Conservation (phyloP, 2,797 vertebrate species). For the Glyptemys insculpta region DNA sequence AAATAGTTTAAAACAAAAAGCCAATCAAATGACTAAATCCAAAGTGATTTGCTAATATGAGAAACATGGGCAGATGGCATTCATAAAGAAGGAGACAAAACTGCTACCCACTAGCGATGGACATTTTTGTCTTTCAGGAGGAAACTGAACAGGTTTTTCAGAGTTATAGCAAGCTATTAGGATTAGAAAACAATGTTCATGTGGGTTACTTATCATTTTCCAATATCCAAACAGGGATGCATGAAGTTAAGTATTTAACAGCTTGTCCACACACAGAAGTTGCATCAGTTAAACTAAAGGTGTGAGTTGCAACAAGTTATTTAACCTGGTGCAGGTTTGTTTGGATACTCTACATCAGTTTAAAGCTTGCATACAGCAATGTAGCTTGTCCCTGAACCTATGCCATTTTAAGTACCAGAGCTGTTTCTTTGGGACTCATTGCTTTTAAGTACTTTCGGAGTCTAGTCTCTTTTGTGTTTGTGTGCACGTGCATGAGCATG, state of each 20-base stretch:
- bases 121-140: background rate
- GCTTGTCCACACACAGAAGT: fast-evolving
- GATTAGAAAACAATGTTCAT: background rate
- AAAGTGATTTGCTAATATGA: background rate
- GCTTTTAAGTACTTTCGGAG: background rate
- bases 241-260: background rate
- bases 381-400: background rate
- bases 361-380: background rate
- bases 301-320: background rate
- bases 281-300: background rate
- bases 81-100: background rate
- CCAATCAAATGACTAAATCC: background rate
- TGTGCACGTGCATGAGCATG: background rate
- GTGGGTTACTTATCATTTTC: background rate
- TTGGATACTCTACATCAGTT: background rate
- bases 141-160: background rate
- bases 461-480: background rate
- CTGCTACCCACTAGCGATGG: background rate
- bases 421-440: background rate
- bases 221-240: background rate
- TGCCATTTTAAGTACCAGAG: background rate
- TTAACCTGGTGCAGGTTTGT: fast-evolving
- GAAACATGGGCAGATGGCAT: background rate
- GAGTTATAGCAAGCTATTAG: background rate
- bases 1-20: background rate